A percentile compares a stretch with the other conserved stretches of the same genome.
Evolutionary conservation across 2,888 invertebrate species (phyloP).

Genomic region (Aphidoletes aphidimyza): DNA sequence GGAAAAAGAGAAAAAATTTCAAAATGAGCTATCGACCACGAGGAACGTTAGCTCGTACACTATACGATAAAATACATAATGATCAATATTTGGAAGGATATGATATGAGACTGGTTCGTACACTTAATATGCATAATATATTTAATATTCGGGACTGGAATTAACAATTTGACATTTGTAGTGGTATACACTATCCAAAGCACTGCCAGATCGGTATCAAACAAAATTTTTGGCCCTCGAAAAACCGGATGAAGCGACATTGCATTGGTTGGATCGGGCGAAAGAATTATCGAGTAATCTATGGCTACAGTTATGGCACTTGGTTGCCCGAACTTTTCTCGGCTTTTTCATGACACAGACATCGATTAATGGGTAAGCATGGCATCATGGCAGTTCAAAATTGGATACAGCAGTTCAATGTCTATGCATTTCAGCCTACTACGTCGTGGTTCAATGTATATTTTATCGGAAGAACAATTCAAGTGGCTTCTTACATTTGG

Average conservation of each 20-base stretch:
- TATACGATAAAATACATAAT: conserved; percentile 66
- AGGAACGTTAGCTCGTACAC: conserved; percentile 65
- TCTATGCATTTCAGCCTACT: conserved; percentile 65
- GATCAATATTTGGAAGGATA: conserved; percentile 65
- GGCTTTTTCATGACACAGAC: conserved; percentile 94
- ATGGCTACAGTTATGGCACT: conserved; percentile 90
- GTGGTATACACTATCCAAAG: conserved; percentile 64
- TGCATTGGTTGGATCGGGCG: conserved; percentile 64
- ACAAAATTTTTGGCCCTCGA: conserved; percentile 63
- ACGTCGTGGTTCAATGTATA: conserved; percentile 96
- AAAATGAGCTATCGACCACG: conserved; percentile 64
- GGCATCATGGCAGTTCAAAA: not conserved
- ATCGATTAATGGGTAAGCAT: conserved; percentile 86
- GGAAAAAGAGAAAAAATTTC: too few relatives aligned
- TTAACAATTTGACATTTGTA: conserved; percentile 58
- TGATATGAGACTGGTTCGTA: conserved; percentile 63
- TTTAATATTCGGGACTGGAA: too few relatives aligned
- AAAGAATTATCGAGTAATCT: conserved; percentile 67
- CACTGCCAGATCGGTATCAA: conserved; percentile 63
- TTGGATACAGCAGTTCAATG: not conserved
- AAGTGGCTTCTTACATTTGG: conserved; percentile 64
- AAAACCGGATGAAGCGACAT: conserved; percentile 63
- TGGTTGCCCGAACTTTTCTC: conserved; percentile 84
- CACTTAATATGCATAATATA: too few relatives aligned
- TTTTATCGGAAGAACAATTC: conserved; percentile 87